Evolutionary conservation across 2,797 vertebrate species (phyloP), one percentile per base, ranked within the genome.

Genomic region (Rhodeus uyekii): DNA sequence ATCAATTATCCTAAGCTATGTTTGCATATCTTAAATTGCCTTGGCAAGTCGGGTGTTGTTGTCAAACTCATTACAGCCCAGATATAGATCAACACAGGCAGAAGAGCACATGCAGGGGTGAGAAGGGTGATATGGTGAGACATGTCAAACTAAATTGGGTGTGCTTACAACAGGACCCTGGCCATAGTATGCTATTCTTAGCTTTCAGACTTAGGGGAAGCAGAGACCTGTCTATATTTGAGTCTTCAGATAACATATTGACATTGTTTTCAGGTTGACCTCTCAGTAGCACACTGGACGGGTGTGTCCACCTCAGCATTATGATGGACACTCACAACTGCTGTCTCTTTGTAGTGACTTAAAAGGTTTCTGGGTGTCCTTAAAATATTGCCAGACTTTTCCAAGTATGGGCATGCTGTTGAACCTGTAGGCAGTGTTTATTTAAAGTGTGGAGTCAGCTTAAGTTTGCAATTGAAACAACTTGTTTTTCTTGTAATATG

Each of bases 271-370:
- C 85, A 90, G 88, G 81, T 74, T 86, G 89, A 89, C 89, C 86
- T 84, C 88, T 91, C 87, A 87, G 81, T 82, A 85, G 86, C 85
- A 87, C 90, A 89, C 87, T 80, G 83, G 84, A 88, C n/a, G 63
- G 63, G 36, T 81, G 44, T 42, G 48, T 39, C 46, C 22, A 75
- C 88, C 86, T 64, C 86, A 85, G 44, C 65, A 12, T 75, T 78
- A 85, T 93, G 91, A 93, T 89, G 86, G 96, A 98, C 92, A 94
- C 95, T 86, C 94, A 95, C 96, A 93, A 89, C 87, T 92, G 90
- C 80, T 83, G 76, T 85, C 90, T 90, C 88, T 82, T 90, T 86
- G 89, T 82, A 82, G 65, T 71, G 76, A 81, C 74, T 29, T 86
- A 60, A 63, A 78, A 84, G 58, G 71, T 83, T 78, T 87, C 85